Evolutionary conservation across 2,797 vertebrate genomes (phyloP), one percentile per base, ranked within the genome.

Genomic region (Chanos chanos): DNA sequence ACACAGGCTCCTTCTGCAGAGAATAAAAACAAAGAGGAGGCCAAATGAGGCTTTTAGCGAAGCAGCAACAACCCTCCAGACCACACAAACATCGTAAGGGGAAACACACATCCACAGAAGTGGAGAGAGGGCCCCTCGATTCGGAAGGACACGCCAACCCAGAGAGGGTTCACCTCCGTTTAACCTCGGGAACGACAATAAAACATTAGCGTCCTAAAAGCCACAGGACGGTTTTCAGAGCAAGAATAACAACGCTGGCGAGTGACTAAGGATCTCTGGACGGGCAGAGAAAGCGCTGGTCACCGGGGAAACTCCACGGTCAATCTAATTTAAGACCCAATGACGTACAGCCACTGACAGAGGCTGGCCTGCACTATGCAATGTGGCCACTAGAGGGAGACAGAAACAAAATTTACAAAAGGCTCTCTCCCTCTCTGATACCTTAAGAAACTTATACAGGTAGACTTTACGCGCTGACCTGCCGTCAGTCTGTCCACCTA

Each of bases 281-380:
- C 78, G 81, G 78, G 80, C 81, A 85, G 69, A 85, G 85, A 87
- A 87, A 87, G 87, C 86, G 85, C 80, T 82, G 77, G 73, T 65
- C 80, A 79, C 81, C 75, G 76, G 89, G 89, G 90, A 90, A 91
- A 91, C 88, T 90, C 88, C 90, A 87, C 84, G 88, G 86, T 86
- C 84, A 79, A 78, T 75, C 84, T 89, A 89, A 88, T 86, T 89
- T 87, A 89, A 89, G 84, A 80, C 37, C 58, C 66, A 69, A 86
- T 89, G 88, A 89, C 83, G 85, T 84, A 83, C 76, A 78, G 64
- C 77, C 18, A 50, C 1, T 16, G 41, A 22, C 52, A 40, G 13
- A 68, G 22, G 34, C 67, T 53, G 51, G 34, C 43, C 33, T 64
- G 76, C 33, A 68, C 45, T 71, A 52, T 51, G 37, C 43, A 3